phyloP scores from a whole-genome alignment of 2,888 invertebrate genomes.

The Buathra laborator region DNA sequence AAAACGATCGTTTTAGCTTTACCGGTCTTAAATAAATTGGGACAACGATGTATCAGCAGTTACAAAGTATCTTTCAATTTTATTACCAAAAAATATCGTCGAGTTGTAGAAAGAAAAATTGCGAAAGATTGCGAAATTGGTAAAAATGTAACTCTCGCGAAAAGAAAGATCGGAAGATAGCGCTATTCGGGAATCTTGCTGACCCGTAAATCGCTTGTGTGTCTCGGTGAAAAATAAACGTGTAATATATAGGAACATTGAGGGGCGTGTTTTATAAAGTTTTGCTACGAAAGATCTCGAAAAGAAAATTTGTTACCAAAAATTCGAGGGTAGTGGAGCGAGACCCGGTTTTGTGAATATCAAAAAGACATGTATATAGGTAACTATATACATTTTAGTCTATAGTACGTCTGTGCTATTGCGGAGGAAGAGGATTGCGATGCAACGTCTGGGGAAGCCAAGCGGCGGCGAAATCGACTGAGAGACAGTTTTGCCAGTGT shows the following conservation, averaged over 20 bases:
- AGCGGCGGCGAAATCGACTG: slow-evolving; percentile 25
- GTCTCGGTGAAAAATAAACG: slow-evolving; percentile 58
- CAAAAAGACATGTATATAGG: background rate
- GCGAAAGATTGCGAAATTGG: background rate
- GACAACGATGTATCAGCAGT: background rate
- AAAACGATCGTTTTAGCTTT: background rate
- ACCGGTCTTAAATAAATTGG: background rate
- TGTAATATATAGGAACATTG: slow-evolving; percentile 38
- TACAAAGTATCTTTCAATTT: background rate
- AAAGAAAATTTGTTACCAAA: slow-evolving; percentile 45
- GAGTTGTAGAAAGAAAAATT: background rate
- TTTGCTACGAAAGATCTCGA: background rate
- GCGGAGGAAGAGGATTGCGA: slow-evolving; percentile 38
- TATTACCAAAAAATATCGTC: slow-evolving; percentile 9
- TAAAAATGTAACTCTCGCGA: slow-evolving; percentile 6
- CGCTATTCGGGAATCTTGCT: slow-evolving; percentile 51
- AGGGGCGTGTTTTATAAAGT: slow-evolving; percentile 51
- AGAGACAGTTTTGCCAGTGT: slow-evolving; percentile 53
- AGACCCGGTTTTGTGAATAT: slow-evolving; percentile 45
- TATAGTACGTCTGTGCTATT: slow-evolving; percentile 23
- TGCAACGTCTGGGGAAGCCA: slow-evolving; percentile 57
- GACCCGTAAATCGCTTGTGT: slow-evolving; percentile 49
- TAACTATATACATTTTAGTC: background rate
- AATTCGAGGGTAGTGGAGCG: slow-evolving; percentile 62
- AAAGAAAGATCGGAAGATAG: background rate